phyloP scores from a whole-genome alignment of 2,797 vertebrate genomes.

The Avahi laniger region DNA sequence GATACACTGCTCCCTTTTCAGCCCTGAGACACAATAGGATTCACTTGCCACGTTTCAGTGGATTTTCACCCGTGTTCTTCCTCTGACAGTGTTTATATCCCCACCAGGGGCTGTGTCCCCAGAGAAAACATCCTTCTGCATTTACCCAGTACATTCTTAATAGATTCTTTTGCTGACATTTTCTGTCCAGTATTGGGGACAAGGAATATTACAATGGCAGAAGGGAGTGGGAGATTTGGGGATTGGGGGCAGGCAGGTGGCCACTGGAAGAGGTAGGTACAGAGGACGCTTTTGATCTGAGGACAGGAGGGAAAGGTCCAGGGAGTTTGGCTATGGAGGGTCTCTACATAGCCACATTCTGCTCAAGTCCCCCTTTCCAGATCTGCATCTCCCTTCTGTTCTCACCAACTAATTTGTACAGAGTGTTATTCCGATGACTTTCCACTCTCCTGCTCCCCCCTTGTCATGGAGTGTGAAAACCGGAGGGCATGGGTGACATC shows the following conservation, averaged over 20 bases:
- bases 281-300: not conserved
- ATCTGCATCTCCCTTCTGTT: accelerated
- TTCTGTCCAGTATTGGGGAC: not conserved
- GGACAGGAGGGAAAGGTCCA: not conserved
- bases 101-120: not conserved
- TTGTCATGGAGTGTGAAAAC: not conserved
- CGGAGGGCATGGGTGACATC: not conserved
- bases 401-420: not conserved
- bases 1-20: not conserved
- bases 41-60: not conserved
- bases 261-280: not conserved
- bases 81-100: not conserved
- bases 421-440: not conserved
- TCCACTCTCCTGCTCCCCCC: not conserved
- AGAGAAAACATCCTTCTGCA: not conserved
- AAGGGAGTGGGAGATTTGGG: not conserved
- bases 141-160: not conserved
- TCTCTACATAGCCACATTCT: not conserved
- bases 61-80: not conserved
- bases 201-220: not conserved
- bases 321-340: too few species aligned
- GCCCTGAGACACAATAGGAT: not conserved
- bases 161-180: not conserved
- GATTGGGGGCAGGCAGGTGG: too few species aligned
- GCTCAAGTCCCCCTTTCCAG: not conserved